Conservation (phyloP, 2,888 invertebrate species). For the Alviniconcha strummeri region DNA sequence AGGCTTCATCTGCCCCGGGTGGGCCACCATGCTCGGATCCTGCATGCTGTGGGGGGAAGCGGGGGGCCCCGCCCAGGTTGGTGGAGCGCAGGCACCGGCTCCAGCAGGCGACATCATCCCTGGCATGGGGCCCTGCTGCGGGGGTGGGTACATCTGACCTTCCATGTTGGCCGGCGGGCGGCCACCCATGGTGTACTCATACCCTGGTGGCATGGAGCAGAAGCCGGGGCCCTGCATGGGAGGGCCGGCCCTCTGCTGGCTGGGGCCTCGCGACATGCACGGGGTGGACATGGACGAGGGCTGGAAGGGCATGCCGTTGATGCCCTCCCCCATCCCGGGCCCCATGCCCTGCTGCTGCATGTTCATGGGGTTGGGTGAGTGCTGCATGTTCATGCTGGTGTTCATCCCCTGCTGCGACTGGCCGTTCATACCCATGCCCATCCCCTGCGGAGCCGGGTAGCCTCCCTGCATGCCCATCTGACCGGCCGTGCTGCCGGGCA, state of each 20-base stretch:
- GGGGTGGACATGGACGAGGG: slow-evolving; percentile 40
- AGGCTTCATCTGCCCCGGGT: slow-evolving; percentile 21
- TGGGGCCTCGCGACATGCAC: slow-evolving; percentile 25
- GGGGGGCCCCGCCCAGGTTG: slow-evolving; percentile 35
- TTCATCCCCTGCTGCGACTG: slow-evolving; percentile 28
- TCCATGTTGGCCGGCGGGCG: slow-evolving; percentile 17
- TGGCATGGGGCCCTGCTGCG: background rate
- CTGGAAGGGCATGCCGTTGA: slow-evolving; percentile 25
- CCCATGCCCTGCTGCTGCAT: slow-evolving; percentile 24
- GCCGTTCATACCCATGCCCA: slow-evolving; percentile 14
- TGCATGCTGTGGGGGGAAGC: slow-evolving; percentile 32
- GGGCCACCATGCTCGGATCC: slow-evolving; percentile 17
- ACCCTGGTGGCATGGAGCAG: slow-evolving; percentile 24
- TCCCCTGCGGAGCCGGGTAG: slow-evolving; percentile 10
- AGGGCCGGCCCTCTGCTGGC: background rate
- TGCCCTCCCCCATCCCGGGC: slow-evolving; percentile 16
- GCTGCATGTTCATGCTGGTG: slow-evolving; percentile 30
- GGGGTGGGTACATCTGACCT: slow-evolving; percentile 24
- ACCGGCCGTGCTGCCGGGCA: slow-evolving; percentile 7
- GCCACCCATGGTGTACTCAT: slow-evolving; percentile 29
- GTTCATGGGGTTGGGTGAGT: slow-evolving; percentile 32
- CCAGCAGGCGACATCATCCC: slow-evolving; percentile 23
- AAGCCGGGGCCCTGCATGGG: slow-evolving; percentile 29
- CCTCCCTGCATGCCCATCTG: slow-evolving; percentile 24
- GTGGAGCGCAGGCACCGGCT: slow-evolving; percentile 21